phyloP scores from a whole-genome alignment of 2,888 invertebrate genomes.

The Sisyra nigra region DNA sequence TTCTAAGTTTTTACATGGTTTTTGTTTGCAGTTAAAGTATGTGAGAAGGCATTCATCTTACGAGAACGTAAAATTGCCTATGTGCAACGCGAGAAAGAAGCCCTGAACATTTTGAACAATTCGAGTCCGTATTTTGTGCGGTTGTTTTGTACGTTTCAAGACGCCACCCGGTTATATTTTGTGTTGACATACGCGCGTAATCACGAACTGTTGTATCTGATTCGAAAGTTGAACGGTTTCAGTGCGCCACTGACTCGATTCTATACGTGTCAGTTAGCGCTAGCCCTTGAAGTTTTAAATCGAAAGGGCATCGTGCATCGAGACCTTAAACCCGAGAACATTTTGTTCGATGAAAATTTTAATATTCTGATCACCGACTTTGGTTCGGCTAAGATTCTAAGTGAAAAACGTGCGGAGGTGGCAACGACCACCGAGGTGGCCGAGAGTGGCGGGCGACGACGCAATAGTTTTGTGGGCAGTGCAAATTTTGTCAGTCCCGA shows the following conservation, averaged over 20 bases:
- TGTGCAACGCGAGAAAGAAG: conserved; percentile 87
- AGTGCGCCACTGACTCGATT: conserved; percentile 79
- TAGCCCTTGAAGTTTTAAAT: conserved; percentile 85
- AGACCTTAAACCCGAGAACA: conserved; percentile 97
- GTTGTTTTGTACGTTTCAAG: conserved; percentile 94
- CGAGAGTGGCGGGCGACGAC: conserved; percentile 33
- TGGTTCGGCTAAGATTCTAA: conserved; percentile 82
- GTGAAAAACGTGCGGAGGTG: conserved; percentile 12
- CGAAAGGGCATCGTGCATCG: conserved; percentile 80
- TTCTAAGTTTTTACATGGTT: conserved; percentile 9
- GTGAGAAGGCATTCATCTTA: conserved; percentile 86
- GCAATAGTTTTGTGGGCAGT: conserved; percentile 90
- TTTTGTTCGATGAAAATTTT: conserved; percentile 87
- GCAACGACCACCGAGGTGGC: conserved; percentile 19
- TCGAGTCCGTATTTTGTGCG: conserved; percentile 80
- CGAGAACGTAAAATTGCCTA: conserved; percentile 87
- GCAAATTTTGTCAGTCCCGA: conserved; percentile 99
- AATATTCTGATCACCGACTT: conserved; percentile 95
- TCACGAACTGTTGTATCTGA: conserved; percentile 85
- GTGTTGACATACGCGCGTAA: conserved; percentile 89
- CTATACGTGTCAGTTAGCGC: conserved; percentile 85
- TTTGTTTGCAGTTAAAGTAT: conserved; percentile 78
- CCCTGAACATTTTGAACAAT: conserved; percentile 68
- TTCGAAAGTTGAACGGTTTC: conserved; percentile 81
- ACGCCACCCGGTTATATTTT: conserved; percentile 80